phyloP scores from a whole-genome alignment of 2,888 invertebrate genomes.

The Harmothoe impar region DNA sequence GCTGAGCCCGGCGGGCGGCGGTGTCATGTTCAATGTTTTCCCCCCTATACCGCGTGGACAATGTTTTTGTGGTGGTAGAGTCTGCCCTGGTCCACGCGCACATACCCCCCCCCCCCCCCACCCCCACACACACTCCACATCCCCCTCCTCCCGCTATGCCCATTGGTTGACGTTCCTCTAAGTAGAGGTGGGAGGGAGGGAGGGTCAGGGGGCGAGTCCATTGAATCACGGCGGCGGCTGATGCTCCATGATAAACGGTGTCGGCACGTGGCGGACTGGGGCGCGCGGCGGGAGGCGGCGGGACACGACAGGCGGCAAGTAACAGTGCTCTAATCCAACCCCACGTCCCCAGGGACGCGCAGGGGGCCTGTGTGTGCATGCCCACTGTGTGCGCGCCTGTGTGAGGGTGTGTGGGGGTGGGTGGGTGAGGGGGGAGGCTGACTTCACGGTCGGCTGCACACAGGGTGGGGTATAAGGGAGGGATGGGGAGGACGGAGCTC shows the following conservation, averaged over 20 bases:
- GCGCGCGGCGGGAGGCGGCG: too few species aligned
- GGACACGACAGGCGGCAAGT: background rate
- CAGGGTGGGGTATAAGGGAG: too few species aligned
- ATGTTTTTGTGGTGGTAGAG: conserved; percentile 35
- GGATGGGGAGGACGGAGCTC: too few species aligned
- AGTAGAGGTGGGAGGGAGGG: conserved; percentile 13
- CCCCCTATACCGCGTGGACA: conserved; percentile 45
- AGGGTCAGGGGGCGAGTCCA: background rate
- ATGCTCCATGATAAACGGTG: conserved; percentile 40
- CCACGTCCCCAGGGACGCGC: background rate
- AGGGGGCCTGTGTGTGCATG: background rate
- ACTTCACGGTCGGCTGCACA: too few species aligned
- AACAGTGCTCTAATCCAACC: conserved; percentile 28
- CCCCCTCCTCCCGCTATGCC: background rate
- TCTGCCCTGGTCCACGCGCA: background rate
- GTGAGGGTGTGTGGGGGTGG: too few species aligned
- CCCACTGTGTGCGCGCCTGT: background rate
- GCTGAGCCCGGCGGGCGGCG: conserved; percentile 8
- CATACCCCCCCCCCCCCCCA: background rate
- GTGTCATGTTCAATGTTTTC: conserved; percentile 61
- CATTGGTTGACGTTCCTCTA: conserved; percentile 29
- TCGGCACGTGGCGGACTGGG: conserved; percentile 19
- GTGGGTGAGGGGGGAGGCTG: too few species aligned
- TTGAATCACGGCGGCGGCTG: conserved; percentile 42
- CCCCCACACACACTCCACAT: background rate